Percentiles rank a stretch among this genome's conserved stretches.
Evolutionary conservation across 2,888 invertebrate genomes (phyloP).

Genomic region (Synergus umbraculus): DNA sequence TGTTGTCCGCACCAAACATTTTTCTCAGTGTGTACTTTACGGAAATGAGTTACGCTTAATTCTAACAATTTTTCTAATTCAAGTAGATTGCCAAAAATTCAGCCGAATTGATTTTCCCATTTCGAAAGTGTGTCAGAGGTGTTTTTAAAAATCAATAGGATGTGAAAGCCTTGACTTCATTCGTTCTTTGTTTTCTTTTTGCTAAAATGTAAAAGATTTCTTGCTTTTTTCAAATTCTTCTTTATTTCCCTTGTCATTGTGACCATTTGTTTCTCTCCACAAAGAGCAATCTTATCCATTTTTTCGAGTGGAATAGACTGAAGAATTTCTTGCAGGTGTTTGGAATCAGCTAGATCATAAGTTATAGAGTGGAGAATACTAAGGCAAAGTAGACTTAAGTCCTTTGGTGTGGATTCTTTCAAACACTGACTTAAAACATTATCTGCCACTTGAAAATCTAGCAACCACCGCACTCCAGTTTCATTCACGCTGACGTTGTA

Average conservation of each 20-base stretch:
- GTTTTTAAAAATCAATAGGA: neutral
- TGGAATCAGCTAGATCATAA: conserved; percentile 59
- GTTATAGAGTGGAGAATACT: conserved; percentile 66
- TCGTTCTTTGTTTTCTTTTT: neutral
- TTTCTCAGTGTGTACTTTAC: too few relatives aligned
- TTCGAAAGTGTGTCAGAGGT: neutral
- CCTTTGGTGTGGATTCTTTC: conserved; percentile 56
- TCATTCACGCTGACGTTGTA: conserved; percentile 76
- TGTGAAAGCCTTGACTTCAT: neutral
- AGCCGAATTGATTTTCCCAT: neutral
- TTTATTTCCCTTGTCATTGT: conserved; percentile 59
- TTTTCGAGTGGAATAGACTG: conserved; percentile 57
- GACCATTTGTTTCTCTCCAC: conserved; percentile 53
- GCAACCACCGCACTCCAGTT: conserved; percentile 66
- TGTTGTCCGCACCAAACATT: too few relatives aligned
- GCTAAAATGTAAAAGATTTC: neutral
- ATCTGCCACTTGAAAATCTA: conserved; percentile 61
- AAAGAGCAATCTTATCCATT: conserved; percentile 58
- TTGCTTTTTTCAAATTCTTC: conserved; percentile 34
- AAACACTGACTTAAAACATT: conserved; percentile 60
- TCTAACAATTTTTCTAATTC: too few relatives aligned
- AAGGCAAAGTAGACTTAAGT: conserved; percentile 61
- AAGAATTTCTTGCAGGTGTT: conserved; percentile 56
- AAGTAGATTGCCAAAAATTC: neutral
- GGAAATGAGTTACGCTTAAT: neutral